Conservation (phyloP, 2,888 invertebrate species). For the Dynastes grantii region DNA sequence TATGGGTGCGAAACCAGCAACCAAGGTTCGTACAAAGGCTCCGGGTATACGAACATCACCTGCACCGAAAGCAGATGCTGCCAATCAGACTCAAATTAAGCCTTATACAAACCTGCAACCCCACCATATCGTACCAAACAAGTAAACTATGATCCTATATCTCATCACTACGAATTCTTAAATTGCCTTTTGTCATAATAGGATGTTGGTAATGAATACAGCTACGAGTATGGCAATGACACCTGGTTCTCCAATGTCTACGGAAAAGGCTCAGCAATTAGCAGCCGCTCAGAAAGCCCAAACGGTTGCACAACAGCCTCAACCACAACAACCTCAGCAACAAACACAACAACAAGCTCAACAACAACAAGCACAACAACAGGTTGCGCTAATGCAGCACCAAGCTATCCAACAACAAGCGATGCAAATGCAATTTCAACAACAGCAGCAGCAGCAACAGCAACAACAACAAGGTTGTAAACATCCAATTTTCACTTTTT, state of each 20-base stretch:
- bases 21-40: constrained; percentile 81
- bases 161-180: neutral
- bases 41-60: constrained; percentile 79
- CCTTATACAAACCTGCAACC: constrained; percentile 71
- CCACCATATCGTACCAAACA: constrained; percentile 73
- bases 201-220: constrained; percentile 76
- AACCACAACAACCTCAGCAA: constrained; percentile 67
- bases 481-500: neutral
- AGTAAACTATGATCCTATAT: constrained; percentile 68
- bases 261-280: constrained; percentile 73
- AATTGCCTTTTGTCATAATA: constrained; percentile 57
- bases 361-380: constrained; percentile 66
- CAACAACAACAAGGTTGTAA: constrained; percentile 65
- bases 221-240: constrained; percentile 74
- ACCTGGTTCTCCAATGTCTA: constrained; percentile 74
- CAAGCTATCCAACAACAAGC: constrained; percentile 60
- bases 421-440: constrained; percentile 64
- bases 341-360: constrained; percentile 70
- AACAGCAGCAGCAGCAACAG: constrained; percentile 66
- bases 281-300: constrained; percentile 69
- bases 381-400: constrained; percentile 55
- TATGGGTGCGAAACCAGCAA: constrained; percentile 73
- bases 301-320: constrained; percentile 72
- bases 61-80: constrained; percentile 84
- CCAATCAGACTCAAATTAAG: constrained; percentile 80